Percentiles rank a stretch among this genome's conserved stretches.
Conservation (phyloP, 2,113 vertebrate genomes). For the Eleginops maclovinus region DNA sequence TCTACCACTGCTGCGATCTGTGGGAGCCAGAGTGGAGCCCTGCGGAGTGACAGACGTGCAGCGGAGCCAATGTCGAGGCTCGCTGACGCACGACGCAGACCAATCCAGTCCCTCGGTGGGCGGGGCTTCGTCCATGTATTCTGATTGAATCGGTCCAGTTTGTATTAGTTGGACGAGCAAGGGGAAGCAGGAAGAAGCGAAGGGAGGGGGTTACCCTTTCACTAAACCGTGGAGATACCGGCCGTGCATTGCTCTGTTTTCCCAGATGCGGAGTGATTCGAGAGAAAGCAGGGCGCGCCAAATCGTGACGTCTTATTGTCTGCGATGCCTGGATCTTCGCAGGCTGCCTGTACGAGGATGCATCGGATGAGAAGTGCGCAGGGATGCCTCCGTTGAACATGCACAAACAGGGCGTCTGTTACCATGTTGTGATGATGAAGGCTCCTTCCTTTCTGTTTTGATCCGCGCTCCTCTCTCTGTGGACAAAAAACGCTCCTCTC, state of each 20-base stretch:
- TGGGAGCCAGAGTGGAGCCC: conserved; percentile 7
- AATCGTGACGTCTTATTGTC: conserved; percentile 27
- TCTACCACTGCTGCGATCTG: conserved; percentile 46
- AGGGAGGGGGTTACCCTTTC: not conserved
- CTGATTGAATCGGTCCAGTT: conserved; percentile 71
- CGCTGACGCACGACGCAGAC: not conserved
- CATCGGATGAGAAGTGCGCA: conserved; percentile 58
- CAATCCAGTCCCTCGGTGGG: conserved; percentile 68
- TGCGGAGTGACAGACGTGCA: not conserved
- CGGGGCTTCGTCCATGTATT: conserved; percentile 41
- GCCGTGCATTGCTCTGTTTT: not conserved
- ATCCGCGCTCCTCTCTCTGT: conserved; percentile 37
- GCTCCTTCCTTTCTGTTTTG: conserved; percentile 60
- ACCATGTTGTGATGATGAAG: conserved; percentile 55
- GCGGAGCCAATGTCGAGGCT: conserved; percentile 62
- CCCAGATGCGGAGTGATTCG: conserved; percentile 20
- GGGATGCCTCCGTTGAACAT: conserved; percentile 65
- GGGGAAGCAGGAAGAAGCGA: conserved; percentile 26
- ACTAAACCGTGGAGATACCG: conserved; percentile 4
- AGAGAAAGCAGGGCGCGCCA: conserved; percentile 1
- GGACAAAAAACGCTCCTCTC: conserved; percentile 29
- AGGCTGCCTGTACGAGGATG: conserved; percentile 50
- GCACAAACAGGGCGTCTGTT: conserved; percentile 72
- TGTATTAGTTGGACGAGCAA: conserved; percentile 68
- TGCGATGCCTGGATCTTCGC: conserved; percentile 16